A percentile compares a stretch with the other conserved stretches of the same genome.
Conservation (phyloP, 2,113 vertebrate species). For the Porphyrio hochstetteri region DNA sequence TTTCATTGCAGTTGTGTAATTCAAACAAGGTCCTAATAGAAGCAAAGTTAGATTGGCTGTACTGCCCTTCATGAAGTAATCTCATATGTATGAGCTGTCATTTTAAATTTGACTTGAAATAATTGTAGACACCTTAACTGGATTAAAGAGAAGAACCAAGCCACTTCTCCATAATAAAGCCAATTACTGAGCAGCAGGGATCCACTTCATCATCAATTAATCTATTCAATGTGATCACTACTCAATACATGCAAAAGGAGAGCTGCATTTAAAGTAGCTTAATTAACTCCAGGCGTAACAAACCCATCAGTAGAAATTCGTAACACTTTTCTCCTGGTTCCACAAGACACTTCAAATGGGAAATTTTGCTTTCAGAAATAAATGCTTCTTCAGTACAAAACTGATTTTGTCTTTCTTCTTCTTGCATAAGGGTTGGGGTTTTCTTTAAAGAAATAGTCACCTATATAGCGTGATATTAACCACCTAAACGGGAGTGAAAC, state of each 20-base stretch:
- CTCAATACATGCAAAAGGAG: background rate
- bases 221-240: slow-evolving; percentile 45
- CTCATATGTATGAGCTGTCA: slow-evolving; percentile 53
- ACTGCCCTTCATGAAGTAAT: slow-evolving; percentile 15
- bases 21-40: background rate
- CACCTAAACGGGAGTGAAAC: background rate
- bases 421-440: background rate
- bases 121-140: slow-evolving; percentile 69
- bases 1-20: background rate
- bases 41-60: slow-evolving; percentile 40
- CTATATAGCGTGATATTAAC: background rate
- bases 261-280: slow-evolving; percentile 29
- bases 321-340: background rate
- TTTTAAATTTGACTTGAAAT: slow-evolving; percentile 67
- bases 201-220: slow-evolving; percentile 49
- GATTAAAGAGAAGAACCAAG: slow-evolving; percentile 61
- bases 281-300: slow-evolving; percentile 23
- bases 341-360: background rate
- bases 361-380: background rate
- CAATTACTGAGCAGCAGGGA: slow-evolving; percentile 68
- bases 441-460: background rate
- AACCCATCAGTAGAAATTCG: background rate
- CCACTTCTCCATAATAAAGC: slow-evolving; percentile 55
- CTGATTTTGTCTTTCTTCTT: background rate
- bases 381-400: background rate